Percentiles rank a stretch among this genome's conserved stretches.
These are phyloP conservation scores for Zaprionus capensis DNA, from an alignment of 1,140 invertebrate genomes.

Conservation along the genomic window DNA sequence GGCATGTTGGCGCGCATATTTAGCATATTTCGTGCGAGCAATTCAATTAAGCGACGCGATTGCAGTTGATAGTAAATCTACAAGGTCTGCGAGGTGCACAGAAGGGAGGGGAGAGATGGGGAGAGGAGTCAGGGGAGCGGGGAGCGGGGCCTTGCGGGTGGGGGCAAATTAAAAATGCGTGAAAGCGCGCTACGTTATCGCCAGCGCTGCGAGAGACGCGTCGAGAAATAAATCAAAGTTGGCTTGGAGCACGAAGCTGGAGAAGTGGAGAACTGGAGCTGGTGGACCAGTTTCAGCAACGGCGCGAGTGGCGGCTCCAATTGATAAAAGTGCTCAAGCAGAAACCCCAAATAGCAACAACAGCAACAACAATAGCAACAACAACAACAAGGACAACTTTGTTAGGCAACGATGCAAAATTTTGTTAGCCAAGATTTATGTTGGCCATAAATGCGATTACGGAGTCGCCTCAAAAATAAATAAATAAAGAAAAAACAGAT, in stretches of 20 bases:
- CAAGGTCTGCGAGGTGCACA: conserved; percentile 21
- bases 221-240: conserved; percentile 74
- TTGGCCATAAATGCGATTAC: conserved; percentile 79
- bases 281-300: conserved; percentile 63
- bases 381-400: conserved; percentile 56
- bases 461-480: conserved; percentile 69
- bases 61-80: conserved; percentile 55
- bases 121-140: not conserved
- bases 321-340: conserved; percentile 54
- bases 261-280: not conserved
- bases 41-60: conserved; percentile 65
- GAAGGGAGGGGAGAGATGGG: not conserved
- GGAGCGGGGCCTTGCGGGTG: conserved; percentile 11
- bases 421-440: conserved; percentile 72
- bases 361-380: conserved; percentile 29
- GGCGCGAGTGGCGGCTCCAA: conserved; percentile 51
- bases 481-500: conserved; percentile 44
- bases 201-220: conserved; percentile 26
- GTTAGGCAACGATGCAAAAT: conserved; percentile 76
- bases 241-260: not conserved
- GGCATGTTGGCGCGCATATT: conserved; percentile 39
- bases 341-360: conserved; percentile 41
- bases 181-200: conserved; percentile 68
- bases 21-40: conserved; percentile 71
- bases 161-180: conserved; percentile 72